These are phyloP conservation scores for Microplitis demolitor DNA, from an alignment of 1,140 invertebrate genomes.

Conservation along the genomic window DNA sequence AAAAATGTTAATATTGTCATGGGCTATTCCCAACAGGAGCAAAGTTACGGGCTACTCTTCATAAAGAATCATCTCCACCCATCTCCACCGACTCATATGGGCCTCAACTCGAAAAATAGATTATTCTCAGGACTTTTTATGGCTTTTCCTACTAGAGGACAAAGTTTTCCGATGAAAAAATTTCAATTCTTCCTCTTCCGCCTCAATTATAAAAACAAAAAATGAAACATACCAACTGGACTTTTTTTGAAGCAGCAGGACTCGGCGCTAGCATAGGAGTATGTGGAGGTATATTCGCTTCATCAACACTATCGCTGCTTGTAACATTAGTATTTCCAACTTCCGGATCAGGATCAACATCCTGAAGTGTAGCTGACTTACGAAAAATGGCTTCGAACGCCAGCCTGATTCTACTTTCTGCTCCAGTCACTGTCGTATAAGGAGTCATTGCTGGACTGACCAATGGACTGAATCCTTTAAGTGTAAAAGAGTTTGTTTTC, in stretches of 20 bases:
- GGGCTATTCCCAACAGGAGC: no score
- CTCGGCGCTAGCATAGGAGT: slow-evolving; percentile 61
- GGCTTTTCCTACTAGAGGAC: no score
- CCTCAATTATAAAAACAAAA: slow-evolving; percentile 15
- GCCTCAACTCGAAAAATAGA: no score
- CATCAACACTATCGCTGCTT: slow-evolving; percentile 52
- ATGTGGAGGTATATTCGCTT: slow-evolving; percentile 39
- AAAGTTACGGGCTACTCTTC: no score
- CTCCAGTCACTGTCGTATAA: slow-evolving; percentile 85
- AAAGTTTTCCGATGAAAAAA: not conserved
- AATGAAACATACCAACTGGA: slow-evolving; percentile 77
- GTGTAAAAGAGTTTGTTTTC: slow-evolving; percentile 88
- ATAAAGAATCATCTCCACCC: no score
- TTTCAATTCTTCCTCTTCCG: no score
- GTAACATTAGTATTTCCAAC: slow-evolving; percentile 53
- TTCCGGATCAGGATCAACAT: slow-evolving; percentile 74
- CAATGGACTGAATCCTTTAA: slow-evolving; percentile 73
- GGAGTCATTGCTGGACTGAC: slow-evolving; percentile 73
- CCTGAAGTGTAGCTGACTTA: slow-evolving; percentile 81
- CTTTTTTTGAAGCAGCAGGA: slow-evolving; percentile 81
- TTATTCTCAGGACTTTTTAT: no score
- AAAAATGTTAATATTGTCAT: no score
- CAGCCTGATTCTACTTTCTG: slow-evolving; percentile 81
- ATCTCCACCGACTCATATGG: no score
- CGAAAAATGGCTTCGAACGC: slow-evolving; percentile 91